These are phyloP conservation scores for Alviniconcha strummeri DNA, from an alignment of 2,888 invertebrate species.

Conservation along the genomic window DNA sequence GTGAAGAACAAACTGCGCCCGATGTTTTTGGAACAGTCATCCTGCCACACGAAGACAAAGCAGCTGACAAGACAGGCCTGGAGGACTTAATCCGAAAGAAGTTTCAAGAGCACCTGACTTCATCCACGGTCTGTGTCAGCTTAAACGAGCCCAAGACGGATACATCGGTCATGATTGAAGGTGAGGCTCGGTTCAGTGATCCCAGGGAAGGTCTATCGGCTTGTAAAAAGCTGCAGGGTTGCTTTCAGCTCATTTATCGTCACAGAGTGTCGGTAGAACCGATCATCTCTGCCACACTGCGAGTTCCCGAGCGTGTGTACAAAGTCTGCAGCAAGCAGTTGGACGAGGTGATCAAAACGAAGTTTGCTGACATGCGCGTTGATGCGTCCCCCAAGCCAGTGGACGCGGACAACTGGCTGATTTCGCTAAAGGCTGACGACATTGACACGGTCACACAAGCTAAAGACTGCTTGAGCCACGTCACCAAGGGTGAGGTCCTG, in stretches of 20 bases:
- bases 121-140: conserved; percentile 5
- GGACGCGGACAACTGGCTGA: background rate
- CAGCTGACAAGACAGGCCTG: conserved; percentile 2
- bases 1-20: background rate
- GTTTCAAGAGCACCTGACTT: background rate
- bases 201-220: conserved; percentile 32
- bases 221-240: conserved; percentile 13
- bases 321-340: background rate
- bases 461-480: conserved; percentile 7
- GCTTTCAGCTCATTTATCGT: background rate
- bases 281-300: background rate
- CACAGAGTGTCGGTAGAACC: conserved; percentile 34
- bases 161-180: background rate
- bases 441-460: background rate
- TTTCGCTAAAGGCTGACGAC: conserved; percentile 2
- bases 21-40: conserved; percentile 1
- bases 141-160: background rate
- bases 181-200: conserved; percentile 29
- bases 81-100: background rate
- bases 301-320: background rate
- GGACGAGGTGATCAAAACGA: background rate
- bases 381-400: background rate
- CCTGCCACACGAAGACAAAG: background rate
- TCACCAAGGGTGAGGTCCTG: conserved; percentile 34
- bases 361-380: background rate